These are phyloP conservation scores for Eurystomus glaucurus DNA, from an alignment of 2,797 vertebrate genomes.

Conservation along the genomic window DNA sequence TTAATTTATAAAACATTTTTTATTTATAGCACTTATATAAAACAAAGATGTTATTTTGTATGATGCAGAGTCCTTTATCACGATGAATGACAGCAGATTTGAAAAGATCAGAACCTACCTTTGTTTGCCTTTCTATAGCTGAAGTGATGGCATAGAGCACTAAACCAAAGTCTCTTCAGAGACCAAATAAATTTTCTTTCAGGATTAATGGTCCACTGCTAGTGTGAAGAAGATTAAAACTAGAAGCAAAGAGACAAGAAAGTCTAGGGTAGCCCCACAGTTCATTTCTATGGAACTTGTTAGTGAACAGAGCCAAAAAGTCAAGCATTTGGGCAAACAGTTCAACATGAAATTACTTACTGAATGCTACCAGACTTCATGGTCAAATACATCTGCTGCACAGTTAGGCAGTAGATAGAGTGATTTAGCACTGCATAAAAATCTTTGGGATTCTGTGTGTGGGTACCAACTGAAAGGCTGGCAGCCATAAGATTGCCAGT, in stretches of 20 bases:
- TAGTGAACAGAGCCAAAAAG: slow-evolving; percentile 69
- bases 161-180: slow-evolving; percentile 33
- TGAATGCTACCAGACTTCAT: slow-evolving; percentile 36
- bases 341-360: slow-evolving; percentile 69
- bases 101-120: slow-evolving; percentile 29
- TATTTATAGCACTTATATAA: background rate
- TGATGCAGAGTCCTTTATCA: background rate
- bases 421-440: slow-evolving; percentile 67
- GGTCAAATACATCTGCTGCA: slow-evolving; percentile 71
- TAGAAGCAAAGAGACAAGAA: slow-evolving; percentile 9
- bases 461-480: slow-evolving; percentile 42
- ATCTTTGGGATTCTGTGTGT: slow-evolving; percentile 18
- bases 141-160: slow-evolving; percentile 46
- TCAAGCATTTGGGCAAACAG: slow-evolving; percentile 72
- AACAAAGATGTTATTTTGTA: slow-evolving; percentile 38
- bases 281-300: slow-evolving; percentile 58
- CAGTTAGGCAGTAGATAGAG: slow-evolving; percentile 16
- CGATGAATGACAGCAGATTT: slow-evolving; percentile 8
- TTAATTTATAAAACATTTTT: slow-evolving; percentile 11
- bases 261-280: background rate
- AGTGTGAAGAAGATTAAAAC: slow-evolving; percentile 54
- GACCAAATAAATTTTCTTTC: slow-evolving; percentile 69
- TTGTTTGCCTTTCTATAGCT: slow-evolving; percentile 46
- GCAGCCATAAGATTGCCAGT: slow-evolving; percentile 50
- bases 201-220: slow-evolving; percentile 33